phyloP scores from a whole-genome alignment of 2,113 vertebrate genomes.

The Phyllopteryx taeniolatus region DNA sequence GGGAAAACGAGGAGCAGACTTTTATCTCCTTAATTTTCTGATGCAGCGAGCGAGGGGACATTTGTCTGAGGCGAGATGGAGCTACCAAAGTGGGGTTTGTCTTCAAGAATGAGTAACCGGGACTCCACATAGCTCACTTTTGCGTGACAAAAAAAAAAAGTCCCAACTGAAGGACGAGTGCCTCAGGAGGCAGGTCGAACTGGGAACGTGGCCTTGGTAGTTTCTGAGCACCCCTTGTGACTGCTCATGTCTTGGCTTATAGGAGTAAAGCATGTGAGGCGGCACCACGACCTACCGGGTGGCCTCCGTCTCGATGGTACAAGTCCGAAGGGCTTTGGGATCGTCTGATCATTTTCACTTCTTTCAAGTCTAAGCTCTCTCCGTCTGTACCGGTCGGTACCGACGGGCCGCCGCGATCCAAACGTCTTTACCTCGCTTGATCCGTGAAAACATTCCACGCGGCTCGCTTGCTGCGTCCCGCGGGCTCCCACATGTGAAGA shows the following conservation, averaged over 20 bases:
- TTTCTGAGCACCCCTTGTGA: constrained; percentile 37
- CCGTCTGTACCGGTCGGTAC: constrained; percentile 28
- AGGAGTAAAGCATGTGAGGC: constrained; percentile 2
- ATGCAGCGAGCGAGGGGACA: background rate
- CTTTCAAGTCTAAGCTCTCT: constrained; percentile 22
- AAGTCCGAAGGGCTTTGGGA: constrained; percentile 38
- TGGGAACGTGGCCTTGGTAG: background rate
- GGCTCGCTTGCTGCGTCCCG: constrained; percentile 5
- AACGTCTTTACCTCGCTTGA: constrained; percentile 32
- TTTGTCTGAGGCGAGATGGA: background rate
- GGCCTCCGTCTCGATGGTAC: constrained; percentile 23
- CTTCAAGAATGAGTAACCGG: background rate
- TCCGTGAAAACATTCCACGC: constrained; percentile 35
- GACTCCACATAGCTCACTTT: background rate
- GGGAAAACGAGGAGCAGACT: background rate
- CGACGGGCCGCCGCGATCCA: constrained; percentile 19
- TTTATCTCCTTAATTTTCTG: background rate
- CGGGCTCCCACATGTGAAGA: too few species aligned
- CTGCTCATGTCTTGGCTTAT: constrained; percentile 46
- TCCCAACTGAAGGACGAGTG: background rate
- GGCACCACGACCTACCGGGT: constrained; percentile 26
- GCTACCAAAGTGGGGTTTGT: background rate
- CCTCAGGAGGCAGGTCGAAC: background rate
- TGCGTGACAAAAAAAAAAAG: background rate
- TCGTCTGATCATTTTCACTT: constrained; percentile 23